Evolutionary conservation across 2,888 invertebrate genomes (phyloP), one percentile per base, ranked within the genome.

Genomic region (Tanytarsus gracilentus): DNA sequence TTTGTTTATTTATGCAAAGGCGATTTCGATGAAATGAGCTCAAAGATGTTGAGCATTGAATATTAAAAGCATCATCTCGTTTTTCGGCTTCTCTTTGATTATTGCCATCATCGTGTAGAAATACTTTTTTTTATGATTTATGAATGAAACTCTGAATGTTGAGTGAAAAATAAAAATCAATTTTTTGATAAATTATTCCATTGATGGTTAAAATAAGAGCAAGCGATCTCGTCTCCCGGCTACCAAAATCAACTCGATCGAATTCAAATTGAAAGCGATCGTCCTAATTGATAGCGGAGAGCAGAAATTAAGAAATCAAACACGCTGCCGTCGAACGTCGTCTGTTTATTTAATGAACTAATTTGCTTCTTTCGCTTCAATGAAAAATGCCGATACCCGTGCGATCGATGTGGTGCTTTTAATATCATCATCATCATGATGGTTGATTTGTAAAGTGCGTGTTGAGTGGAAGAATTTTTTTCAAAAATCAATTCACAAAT

Each of bases 311-410:
- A 21, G 29, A 51, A 26, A 53, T 53, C 53, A 53, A 53, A 53
- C 53, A 21, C 9, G 53, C 53, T n/a, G n/a, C n/a, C n/a, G n/a
- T n/a, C n/a, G n/a, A n/a, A n/a, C 44, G 44, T 44, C 44, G 44
- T 44, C 44, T 51, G 29, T 53, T 29, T 29, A 53, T 25, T 53
- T 53, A 53, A 53, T 36, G 53, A 53, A 53, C 53, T 33, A 53
- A 53, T 53, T 53, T 53, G 53, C 36, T 53, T 53, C 36, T 21
- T 33, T 6, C 4, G 5, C 11, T 49, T 49, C 44, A 44, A 44
- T 44, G 11, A n/a, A n/a, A 44, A 18, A 44, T 18, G 44, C 44
- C 44, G 44, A 23, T 23, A n/a, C n/a, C n/a, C n/a, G n/a, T n/a
- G n/a, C n/a, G 9, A 9, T 30, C 6, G 18, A 44, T 9, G 21